Evolutionary conservation across 2,113 vertebrate genomes (phyloP).

Genomic region (Cryptomyrus ogoouensis): DNA sequence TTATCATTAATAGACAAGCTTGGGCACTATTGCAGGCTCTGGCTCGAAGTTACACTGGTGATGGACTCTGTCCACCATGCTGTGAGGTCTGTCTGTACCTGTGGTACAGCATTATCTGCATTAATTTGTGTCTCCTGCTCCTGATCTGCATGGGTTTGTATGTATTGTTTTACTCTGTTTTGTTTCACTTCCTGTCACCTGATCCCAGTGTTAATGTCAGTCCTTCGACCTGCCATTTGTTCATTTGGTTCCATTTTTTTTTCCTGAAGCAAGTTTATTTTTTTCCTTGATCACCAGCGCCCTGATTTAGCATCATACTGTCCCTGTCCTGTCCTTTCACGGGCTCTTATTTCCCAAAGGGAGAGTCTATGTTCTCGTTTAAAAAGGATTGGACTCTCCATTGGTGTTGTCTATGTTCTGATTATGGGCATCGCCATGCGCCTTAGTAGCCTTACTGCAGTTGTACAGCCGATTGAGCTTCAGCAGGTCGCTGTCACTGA

Average conservation of each 20-base stretch:
- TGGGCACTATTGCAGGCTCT: neutral
- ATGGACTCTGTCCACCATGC: neutral
- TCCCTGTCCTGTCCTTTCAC: neutral
- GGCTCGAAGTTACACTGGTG: neutral
- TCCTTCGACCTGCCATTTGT: neutral
- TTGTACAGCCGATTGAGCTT: slow-evolving; percentile 73
- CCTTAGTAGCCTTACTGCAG: slow-evolving; percentile 65
- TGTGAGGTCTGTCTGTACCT: neutral
- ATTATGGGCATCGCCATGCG: neutral
- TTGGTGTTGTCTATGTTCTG: neutral
- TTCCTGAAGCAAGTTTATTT: neutral
- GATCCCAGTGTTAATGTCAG: neutral
- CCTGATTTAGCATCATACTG: neutral
- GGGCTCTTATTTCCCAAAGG: neutral
- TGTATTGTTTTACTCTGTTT: neutral
- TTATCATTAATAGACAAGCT: neutral
- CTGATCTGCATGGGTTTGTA: neutral
- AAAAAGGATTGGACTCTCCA: no score
- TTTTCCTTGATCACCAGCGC: neutral
- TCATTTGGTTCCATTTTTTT: neutral
- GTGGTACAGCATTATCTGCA: neutral
- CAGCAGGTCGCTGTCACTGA: slow-evolving; percentile 70
- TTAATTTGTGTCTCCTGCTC: neutral
- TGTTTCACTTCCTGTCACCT: neutral
- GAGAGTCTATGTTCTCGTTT: neutral